These are phyloP conservation scores for Aurelia sp. DNA, from an alignment of 30 jellyfish, hydroid and myxozoan genomes.

Conservation along the genomic window DNA sequence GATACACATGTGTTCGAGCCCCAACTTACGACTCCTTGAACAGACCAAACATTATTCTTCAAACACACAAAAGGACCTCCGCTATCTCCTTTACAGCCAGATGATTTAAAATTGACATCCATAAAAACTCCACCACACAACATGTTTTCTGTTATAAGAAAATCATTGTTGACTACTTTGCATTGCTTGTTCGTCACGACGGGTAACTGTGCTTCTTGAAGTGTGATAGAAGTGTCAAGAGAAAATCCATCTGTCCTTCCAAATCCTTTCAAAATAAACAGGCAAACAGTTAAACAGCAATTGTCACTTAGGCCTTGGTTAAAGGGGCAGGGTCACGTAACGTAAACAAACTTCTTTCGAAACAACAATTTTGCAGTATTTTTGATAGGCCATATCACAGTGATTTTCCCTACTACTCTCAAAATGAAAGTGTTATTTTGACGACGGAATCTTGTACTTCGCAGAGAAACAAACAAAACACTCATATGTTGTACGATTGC, in stretches of 20 bases:
- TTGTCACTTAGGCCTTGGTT: too few relatives aligned
- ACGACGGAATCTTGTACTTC: too few relatives aligned
- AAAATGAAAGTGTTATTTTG: too few relatives aligned
- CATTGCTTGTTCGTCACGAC: constrained; percentile 25
- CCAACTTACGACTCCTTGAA: constrained; percentile 17
- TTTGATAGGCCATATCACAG: too few relatives aligned
- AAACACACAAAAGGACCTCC: constrained; percentile 33
- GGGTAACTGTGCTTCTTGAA: constrained; percentile 24
- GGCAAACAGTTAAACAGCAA: too few relatives aligned
- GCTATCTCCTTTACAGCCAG: constrained; percentile 43
- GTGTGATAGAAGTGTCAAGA: neutral
- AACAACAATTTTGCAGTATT: too few relatives aligned
- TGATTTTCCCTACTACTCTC: too few relatives aligned
- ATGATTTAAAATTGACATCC: neutral
- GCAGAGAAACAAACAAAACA: too few relatives aligned
- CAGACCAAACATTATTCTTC: constrained; percentile 7
- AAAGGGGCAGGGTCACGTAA: too few relatives aligned
- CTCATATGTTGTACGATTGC: too few relatives aligned
- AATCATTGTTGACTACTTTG: neutral
- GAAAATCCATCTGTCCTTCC: neutral
- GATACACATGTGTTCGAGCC: constrained; percentile 11
- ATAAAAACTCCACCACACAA: neutral
- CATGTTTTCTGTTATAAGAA: neutral
- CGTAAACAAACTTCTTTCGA: too few relatives aligned
- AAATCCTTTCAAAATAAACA: neutral